Base-by-base conservation (phyloP, 2,888 invertebrate species). In the Lepidonotus clava region DNA sequence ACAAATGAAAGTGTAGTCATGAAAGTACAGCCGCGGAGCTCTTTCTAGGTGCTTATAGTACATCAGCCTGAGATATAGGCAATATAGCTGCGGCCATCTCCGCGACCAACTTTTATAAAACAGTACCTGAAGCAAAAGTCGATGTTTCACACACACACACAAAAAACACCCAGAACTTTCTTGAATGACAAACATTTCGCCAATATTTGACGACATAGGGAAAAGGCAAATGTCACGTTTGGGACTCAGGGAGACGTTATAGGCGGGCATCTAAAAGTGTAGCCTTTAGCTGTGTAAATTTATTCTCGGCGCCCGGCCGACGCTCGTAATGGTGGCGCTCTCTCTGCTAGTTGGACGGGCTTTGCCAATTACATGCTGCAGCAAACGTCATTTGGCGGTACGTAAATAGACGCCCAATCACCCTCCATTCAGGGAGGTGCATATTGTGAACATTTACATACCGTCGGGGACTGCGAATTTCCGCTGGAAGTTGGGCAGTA, bases 141-240 rank as follows among this genome's bases (percentile, higher is more conserved):
- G n/a, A n/a, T n/a, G n/a, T n/a, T n/a, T n/a, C n/a, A n/a, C n/a
- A n/a, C n/a, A n/a, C n/a, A n/a, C n/a, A n/a, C n/a, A n/a, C n/a
- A n/a, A n/a, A n/a, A n/a, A n/a, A n/a, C n/a, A n/a, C n/a, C n/a
- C 56, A 56, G 38, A 71, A 71, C 71, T 71, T 71, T 71, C 71
- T 38, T 1, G 14, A 71, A 71, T 71, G 6, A 71, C 36, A 38
- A 71, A 71, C 71, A 36, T 61, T 71, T 38, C 53, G 61, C 11
- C 61, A 71, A 71, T 71, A 38, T 71, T 34, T 24, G 61, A 28
- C n/a, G 1, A n/a, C 53, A 53, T 18, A 14, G 66, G 66, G 2
- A 11, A 32, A 28, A 11, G 46, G 8, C 8, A 46, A 46, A 46
- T 46, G n/a, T n/a, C n/a, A n/a, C n/a, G n/a, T n/a, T n/a, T n/a